Evolutionary conservation across 2,113 vertebrate species (phyloP).

Genomic region (Actenoides lindsayi): DNA sequence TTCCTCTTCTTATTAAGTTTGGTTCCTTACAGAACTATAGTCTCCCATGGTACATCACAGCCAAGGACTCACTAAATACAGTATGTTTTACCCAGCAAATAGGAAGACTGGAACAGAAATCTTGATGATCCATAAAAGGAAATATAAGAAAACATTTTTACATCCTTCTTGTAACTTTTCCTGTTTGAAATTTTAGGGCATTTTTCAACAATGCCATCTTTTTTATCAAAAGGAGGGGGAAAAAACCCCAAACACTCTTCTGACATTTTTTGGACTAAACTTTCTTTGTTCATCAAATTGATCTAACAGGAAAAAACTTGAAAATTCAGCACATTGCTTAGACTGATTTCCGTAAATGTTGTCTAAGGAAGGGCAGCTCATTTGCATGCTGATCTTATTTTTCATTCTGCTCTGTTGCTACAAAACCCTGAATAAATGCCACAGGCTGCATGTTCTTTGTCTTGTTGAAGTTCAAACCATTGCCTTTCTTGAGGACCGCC

Average conservation of each 20-base stretch:
- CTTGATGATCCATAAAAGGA: background rate
- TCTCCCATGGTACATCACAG: background rate
- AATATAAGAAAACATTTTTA: background rate
- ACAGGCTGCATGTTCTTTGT: background rate
- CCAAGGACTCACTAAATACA: background rate
- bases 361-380: background rate
- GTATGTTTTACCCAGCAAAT: background rate
- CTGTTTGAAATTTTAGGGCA: background rate
- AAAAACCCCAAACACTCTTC: background rate
- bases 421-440: background rate
- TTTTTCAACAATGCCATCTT: background rate
- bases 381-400: slow-evolving; percentile 27
- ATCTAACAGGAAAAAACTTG: background rate
- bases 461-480: background rate
- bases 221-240: background rate
- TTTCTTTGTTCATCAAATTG: background rate
- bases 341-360: slow-evolving; percentile 12
- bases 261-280: background rate
- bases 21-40: background rate
- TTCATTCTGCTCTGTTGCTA: background rate
- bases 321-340: background rate
- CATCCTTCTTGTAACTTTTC: background rate
- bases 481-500: background rate
- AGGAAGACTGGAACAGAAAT: background rate
- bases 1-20: background rate